A percentile compares a stretch with the other conserved stretches of the same genome.
Conservation (phyloP, 2,113 vertebrate genomes). For the Corythornis cristatus region DNA sequence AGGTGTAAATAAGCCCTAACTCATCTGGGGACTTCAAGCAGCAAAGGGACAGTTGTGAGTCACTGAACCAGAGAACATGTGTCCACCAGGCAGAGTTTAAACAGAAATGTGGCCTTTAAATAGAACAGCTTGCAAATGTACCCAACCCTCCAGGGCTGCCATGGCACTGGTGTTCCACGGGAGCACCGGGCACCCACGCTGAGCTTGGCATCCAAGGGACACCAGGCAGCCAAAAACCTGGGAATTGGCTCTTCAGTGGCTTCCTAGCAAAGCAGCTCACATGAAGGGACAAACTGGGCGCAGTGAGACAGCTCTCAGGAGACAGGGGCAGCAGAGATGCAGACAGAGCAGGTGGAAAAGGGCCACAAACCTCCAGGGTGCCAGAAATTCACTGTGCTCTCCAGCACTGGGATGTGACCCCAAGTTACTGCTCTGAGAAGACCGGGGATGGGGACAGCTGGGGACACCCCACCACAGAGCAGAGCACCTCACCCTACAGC, state of each 20-base stretch:
- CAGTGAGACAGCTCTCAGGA: not conserved
- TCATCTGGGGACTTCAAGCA: not conserved
- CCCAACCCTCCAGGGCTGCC: not conserved
- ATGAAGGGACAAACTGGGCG: not conserved
- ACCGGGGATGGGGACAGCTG: not conserved
- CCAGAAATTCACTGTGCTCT: not conserved
- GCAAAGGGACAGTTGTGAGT: not conserved
- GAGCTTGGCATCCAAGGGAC: not conserved
- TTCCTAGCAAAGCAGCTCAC: not conserved
- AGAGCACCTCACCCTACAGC: not conserved
- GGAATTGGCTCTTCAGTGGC: not conserved
- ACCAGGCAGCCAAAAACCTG: not conserved
- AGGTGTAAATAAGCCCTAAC: not conserved
- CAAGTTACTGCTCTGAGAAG: not conserved
- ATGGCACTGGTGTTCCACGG: not conserved
- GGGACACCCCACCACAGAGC: rapidly evolving
- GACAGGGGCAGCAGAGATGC: not conserved
- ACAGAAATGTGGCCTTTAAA: not conserved
- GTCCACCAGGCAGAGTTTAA: not conserved
- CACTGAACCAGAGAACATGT: not conserved
- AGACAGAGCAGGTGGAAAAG: not conserved
- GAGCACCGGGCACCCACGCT: not conserved
- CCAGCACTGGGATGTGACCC: not conserved
- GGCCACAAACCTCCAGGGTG: rapidly evolving
- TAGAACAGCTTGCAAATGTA: not conserved